phyloP scores from a whole-genome alignment of 2,113 vertebrate genomes.

The Antennarius striatus region DNA sequence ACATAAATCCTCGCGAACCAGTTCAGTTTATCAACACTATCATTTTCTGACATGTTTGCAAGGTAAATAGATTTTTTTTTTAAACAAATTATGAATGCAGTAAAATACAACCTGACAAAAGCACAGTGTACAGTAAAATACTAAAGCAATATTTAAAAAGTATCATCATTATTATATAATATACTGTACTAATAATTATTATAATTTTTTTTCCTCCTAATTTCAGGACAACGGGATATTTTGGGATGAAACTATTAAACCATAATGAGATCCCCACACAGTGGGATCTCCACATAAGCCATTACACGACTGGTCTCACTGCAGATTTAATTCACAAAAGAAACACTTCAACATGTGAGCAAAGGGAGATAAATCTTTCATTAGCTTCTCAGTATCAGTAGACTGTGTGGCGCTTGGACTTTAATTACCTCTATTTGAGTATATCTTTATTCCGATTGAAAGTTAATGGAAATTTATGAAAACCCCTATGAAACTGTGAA shows the following conservation, averaged over 20 bases:
- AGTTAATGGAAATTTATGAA: conserved; percentile 66
- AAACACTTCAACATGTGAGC: conserved; percentile 52
- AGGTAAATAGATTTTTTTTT: no score
- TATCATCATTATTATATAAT: neutral
- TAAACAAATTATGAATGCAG: no score
- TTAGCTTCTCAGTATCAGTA: conserved; percentile 52
- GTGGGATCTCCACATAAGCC: conserved; percentile 28
- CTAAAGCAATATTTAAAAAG: neutral
- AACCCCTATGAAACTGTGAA: conserved; percentile 43
- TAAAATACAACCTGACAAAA: no score
- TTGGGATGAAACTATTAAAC: conserved; percentile 57
- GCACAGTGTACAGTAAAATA: neutral
- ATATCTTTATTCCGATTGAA: conserved; percentile 52
- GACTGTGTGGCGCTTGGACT: conserved; percentile 42
- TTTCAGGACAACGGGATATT: conserved; percentile 32
- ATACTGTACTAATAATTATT: neutral
- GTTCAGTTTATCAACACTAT: no score
- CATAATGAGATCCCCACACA: conserved; percentile 53
- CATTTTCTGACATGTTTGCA: no score
- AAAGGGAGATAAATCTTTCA: conserved; percentile 71
- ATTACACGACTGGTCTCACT: conserved; percentile 51
- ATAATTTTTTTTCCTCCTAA: neutral
- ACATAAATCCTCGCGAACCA: no score
- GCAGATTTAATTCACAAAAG: conserved; percentile 63
- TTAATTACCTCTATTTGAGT: conserved; percentile 64